Evolutionary conservation across 2,888 invertebrate genomes (phyloP), one percentile per base, ranked within the genome.

Genomic region (Lithophane socia): DNA sequence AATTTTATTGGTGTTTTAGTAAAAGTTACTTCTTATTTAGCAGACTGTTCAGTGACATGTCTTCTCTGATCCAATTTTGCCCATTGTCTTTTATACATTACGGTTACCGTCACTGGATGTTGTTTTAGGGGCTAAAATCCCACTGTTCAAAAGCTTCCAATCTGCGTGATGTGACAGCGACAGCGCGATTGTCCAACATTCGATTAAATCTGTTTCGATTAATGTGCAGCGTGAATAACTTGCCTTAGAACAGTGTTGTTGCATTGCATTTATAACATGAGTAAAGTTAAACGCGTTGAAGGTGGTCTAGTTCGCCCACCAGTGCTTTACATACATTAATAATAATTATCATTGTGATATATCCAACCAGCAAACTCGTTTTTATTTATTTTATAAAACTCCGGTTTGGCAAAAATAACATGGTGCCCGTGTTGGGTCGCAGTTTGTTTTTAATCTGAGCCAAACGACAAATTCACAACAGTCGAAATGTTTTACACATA

Each of bases 51-150:
- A 21, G 7, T 24, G 21, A 24, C 13, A 7, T 4, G 7, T 24
- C 1, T 54, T 3, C 8, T 16, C 3, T 24, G n/a, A 10, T 12
- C 29, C 10, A 52, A 8, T 47, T 70, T 77, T 49, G 1, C 24
- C 13, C 12, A 13, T 3, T 13, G 12, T 13, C 24, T 42, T 89
- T 89, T 89, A 80, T 83, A 83, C 81, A 88, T 86, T 85, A 83
- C 81, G 78, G 63, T 78, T 75, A 78, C 69, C 67, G 63, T 29
- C 65, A 64, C 58, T 78, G 60, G 63, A 79, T 82, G 77, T 85
- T 85, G 84, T 87, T 87, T 90, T 87, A 88, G 80, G 81, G 77
- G 82, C 86, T 73, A 63, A 86, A 89, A 85, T 86, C 77, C 80
- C 77, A 47, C 52, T 44, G 5, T 29, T 37, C 29, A 80, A 75